Evolutionary conservation across 2,888 invertebrate species (phyloP), one percentile per base, ranked within the genome.

Genomic region (Epirrhoe tristata): DNA sequence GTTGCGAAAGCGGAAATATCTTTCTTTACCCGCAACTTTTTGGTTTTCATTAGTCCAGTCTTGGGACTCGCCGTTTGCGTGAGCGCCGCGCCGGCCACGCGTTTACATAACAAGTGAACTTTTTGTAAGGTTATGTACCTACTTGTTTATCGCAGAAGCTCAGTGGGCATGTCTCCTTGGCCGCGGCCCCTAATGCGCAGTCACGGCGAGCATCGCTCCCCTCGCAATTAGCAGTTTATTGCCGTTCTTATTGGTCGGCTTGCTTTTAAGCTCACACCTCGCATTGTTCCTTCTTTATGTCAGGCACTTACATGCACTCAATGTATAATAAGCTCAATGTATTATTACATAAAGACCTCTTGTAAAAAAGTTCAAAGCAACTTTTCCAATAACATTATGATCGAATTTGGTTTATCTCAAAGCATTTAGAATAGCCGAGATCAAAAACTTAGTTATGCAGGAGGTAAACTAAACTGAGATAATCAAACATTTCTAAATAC

Each of bases 191-290:
- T 91, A 93, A 93, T 91, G 93, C 93, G 88, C 77, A 90, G 91
- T 90, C 90, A 82, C 90, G 91, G 90, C 77, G 89, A 91, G 90
- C 90, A 81, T 89, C 84, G 89, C 86, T 83, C 90, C 90, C 90
- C 88, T 83, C 73, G 81, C 89, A 93, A 93, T 93, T 93, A 93
- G 84, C 78, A 58, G 77, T 90, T 91, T 90, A 91, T 88, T 87
- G 83, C 73, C 75, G 73, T 79, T 79, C 86, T 79, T 79, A 90
- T 92, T 92, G 91, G 68, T 65, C 55, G 64, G 88, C 71, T 75
- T 69, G 36, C 14, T 51, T 58, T 67, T 59, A 56, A 67, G 65
- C 65, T 77, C 77, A 78, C 80, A 76, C 75, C 72, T 77, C 76
- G 75, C 76, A 56, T 52, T 58, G 62, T 51, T 61, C 52, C 51